Base-by-base conservation (phyloP, 1,140 invertebrate species). In the Drosophila pectinifera region DNA sequence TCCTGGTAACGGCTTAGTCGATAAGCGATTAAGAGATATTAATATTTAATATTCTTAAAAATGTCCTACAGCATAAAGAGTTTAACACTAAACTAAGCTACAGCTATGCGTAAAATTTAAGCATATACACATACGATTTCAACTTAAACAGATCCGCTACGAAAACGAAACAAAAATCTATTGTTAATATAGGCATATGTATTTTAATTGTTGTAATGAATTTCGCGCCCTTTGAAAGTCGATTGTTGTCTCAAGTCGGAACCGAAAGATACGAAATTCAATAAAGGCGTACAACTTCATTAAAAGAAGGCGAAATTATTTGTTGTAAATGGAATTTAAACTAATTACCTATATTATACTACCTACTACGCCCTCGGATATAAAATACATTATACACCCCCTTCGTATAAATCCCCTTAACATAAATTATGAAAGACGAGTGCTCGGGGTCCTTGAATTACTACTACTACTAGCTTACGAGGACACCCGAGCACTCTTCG, bases 41-140 rank as follows among this genome's bases (percentile, higher is more conserved):
- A 89, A 89, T 89, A 89, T 89, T 89, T 89, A 89, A 89, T 89
- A 89, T 89, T 89, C 84, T 84, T 80, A 62, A 69, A 77, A 73
- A 79, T 84, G 80, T 89, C 85, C 80, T 89, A 89, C 64, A 74
- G 84, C 84, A 89, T 89, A 89, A 86, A 86, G 57, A 82, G 74
- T 83, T 83, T 78, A 86, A 78, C 68, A 68, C 58, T 55, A 61
- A 78, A 42, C 56, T 64, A 79, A 61, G 54, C 49, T 61, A 79
- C 26, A 61, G 58, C 49, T 67, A 76, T 43, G 57, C 78, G 64
- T 73, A 86, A 67, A n/a, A 36, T 49, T 41, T 43, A 59, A 14
- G 61, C 49, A 58, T 16, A 63, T 51, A 53, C 43, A 64, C 41
- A 64, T 54, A 75, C 22, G 61, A 83, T 72, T 70, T 43, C 45